A percentile compares a stretch with the other conserved stretches of the same genome.
Conservation (phyloP, 2,888 invertebrate species). For the Myopa tessellatipennis region DNA sequence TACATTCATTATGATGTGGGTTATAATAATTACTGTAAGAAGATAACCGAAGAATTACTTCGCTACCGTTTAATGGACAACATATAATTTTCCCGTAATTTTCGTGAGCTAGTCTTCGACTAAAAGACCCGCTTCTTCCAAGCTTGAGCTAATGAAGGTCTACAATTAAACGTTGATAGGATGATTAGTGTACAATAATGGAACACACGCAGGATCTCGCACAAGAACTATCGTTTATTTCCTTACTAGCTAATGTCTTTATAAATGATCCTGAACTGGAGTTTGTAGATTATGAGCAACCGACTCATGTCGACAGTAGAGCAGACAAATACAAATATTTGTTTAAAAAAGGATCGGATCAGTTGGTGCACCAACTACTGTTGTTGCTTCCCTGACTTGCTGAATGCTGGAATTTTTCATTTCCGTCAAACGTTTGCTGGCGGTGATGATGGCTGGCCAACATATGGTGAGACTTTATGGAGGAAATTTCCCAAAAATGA, state of each 20-base stretch:
- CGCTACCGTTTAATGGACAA: slow-evolving; percentile 18
- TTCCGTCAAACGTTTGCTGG: background rate
- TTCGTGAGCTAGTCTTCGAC: background rate
- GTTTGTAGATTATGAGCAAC: background rate
- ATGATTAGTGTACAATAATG: slow-evolving; percentile 13
- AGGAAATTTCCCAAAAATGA: slow-evolving; percentile 9
- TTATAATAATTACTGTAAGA: too few species aligned
- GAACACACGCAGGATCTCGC: slow-evolving; percentile 2
- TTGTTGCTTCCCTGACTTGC: background rate
- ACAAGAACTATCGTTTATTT: too few species aligned
- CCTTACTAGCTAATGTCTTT: slow-evolving; percentile 10
- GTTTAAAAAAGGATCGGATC: background rate
- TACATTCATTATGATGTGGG: too few species aligned
- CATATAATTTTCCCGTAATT: background rate
- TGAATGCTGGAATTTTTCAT: background rate
- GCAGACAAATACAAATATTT: slow-evolving; percentile 13
- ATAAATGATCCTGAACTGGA: background rate
- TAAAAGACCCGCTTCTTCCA: background rate
- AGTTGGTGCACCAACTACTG: slow-evolving; percentile 1
- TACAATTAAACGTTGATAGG: background rate
- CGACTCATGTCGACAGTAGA: background rate
- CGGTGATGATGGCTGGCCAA: background rate
- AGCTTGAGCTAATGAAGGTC: background rate
- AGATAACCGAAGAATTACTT: background rate
- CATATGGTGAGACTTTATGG: slow-evolving; percentile 29